Evolutionary conservation across 2,888 invertebrate species (phyloP).

Genomic region (Phragmatobia fuliginosa): DNA sequence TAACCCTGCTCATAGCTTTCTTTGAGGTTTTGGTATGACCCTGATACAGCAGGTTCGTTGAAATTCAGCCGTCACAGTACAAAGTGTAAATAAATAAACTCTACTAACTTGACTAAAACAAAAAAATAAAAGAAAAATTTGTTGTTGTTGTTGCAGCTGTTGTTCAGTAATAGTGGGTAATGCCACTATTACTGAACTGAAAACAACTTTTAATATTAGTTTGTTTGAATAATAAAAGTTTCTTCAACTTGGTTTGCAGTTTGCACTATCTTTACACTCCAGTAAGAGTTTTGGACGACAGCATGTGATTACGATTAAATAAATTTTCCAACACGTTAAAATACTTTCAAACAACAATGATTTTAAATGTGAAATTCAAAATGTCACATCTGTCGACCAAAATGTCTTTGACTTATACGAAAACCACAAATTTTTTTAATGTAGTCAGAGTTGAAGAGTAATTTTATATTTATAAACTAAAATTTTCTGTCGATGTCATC

Average conservation of each 20-base stretch:
- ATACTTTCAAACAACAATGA: not conserved
- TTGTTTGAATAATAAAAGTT: not conserved
- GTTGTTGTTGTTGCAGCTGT: too few relatives aligned
- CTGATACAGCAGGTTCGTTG: too few relatives aligned
- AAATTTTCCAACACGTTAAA: not conserved
- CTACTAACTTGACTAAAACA: too few relatives aligned
- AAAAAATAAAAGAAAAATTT: too few relatives aligned
- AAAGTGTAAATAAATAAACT: too few relatives aligned
- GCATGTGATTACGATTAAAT: not conserved
- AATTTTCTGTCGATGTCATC: conserved; percentile 12
- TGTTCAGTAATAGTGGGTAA: too few relatives aligned
- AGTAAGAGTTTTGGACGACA: conserved; percentile 1
- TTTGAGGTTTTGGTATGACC: too few relatives aligned
- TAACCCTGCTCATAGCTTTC: too few relatives aligned
- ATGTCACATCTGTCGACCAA: conserved; percentile 18
- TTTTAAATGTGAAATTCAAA: not conserved
- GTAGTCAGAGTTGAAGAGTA: conserved; percentile 8
- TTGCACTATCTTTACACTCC: not conserved
- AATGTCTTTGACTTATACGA: conserved; percentile 1
- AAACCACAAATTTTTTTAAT: not conserved
- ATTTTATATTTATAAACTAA: not conserved
- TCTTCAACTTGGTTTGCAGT: not conserved
- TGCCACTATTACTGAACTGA: too few relatives aligned
- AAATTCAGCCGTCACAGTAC: too few relatives aligned
- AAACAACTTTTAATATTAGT: not conserved